phyloP scores from a whole-genome alignment of 2,113 vertebrate genomes.

The Felis catus region DNA sequence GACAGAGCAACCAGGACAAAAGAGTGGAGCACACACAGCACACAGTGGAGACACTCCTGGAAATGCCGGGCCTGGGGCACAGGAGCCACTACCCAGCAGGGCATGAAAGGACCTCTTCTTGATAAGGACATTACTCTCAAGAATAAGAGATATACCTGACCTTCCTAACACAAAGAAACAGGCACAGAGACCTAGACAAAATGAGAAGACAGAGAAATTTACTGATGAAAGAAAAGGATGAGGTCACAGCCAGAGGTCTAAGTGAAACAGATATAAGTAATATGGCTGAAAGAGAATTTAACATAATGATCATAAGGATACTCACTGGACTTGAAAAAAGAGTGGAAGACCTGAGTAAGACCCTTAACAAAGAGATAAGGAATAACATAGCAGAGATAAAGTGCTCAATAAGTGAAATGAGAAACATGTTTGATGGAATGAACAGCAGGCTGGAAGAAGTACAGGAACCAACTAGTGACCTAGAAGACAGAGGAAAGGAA shows the following conservation, averaged over 20 bases:
- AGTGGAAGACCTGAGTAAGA: background rate
- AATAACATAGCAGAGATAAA: background rate
- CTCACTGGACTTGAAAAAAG: background rate
- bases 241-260: background rate
- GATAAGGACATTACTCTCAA: background rate
- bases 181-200: background rate
- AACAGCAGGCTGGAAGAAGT: background rate
- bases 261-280: background rate
- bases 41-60: background rate
- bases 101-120: background rate
- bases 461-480: background rate
- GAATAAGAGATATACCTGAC: background rate
- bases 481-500: background rate
- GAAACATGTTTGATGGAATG: background rate
- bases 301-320: background rate
- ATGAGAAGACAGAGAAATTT: background rate
- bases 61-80: background rate
- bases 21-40: background rate
- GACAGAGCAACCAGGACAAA: background rate
- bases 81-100: background rate
- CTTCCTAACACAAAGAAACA: background rate
- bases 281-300: background rate
- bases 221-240: background rate
- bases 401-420: background rate
- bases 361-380: background rate